Conservation (phyloP, 2,797 vertebrate genomes). For the Bryconaethiops microstoma region DNA sequence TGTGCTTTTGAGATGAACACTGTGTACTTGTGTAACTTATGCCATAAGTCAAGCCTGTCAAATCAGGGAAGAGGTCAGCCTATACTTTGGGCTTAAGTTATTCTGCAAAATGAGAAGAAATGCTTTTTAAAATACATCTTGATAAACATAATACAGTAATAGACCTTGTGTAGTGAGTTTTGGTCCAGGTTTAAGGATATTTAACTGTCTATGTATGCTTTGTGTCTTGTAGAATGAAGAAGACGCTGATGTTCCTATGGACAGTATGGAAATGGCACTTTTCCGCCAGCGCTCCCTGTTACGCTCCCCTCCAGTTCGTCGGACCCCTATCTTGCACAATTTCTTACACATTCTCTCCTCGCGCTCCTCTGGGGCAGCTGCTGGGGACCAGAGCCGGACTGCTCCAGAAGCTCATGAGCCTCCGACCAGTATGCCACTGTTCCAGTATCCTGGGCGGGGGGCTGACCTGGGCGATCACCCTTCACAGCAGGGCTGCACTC, state of each 20-base stretch:
- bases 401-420: conserved; percentile 72
- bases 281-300: conserved; percentile 95
- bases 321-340: conserved; percentile 98
- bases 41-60: background rate
- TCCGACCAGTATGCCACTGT: conserved; percentile 79
- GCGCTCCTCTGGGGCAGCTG: conserved; percentile 88
- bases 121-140: background rate
- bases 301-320: conserved; percentile 94
- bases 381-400: conserved; percentile 78
- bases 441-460: conserved; percentile 86
- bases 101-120: background rate
- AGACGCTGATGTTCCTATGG: conserved; percentile 96
- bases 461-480: conserved; percentile 78
- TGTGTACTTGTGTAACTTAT: background rate
- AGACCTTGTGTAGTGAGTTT: background rate
- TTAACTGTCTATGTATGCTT: conserved; percentile 1
- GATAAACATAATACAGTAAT: background rate
- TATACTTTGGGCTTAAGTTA: background rate
- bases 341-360: conserved; percentile 99
- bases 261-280: conserved; percentile 94
- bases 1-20: background rate
- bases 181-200: background rate
- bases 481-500: conserved; percentile 88
- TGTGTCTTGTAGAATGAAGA: conserved; percentile 85
- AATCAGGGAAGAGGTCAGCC: background rate